Conservation (phyloP, 2,113 vertebrate species). For the Bubo scandiacus region DNA sequence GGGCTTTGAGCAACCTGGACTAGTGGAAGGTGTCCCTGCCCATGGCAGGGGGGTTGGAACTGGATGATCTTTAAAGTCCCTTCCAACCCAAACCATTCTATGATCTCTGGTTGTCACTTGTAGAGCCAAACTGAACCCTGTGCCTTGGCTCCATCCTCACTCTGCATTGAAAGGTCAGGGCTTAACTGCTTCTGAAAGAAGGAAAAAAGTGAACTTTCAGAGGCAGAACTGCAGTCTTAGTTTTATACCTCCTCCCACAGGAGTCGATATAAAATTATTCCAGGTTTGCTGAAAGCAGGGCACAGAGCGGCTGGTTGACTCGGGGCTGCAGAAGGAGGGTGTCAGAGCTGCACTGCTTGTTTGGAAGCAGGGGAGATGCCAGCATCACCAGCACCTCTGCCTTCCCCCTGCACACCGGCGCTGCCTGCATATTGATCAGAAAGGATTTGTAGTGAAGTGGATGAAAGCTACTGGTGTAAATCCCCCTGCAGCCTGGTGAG, state of each 20-base stretch:
- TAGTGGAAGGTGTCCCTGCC: no score
- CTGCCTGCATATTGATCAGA: background rate
- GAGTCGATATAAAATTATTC: background rate
- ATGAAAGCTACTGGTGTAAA: background rate
- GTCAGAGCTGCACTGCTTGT: background rate
- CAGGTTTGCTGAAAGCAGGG: background rate
- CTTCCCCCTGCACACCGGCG: background rate
- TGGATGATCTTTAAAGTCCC: no score
- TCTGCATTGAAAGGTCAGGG: background rate
- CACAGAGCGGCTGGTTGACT: background rate
- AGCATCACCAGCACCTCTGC: background rate
- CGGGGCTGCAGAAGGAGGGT: background rate
- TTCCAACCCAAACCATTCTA: no score
- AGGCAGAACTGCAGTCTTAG: background rate
- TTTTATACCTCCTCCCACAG: background rate
- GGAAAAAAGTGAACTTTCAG: background rate
- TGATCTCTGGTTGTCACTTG: background rate
- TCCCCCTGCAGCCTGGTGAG: background rate
- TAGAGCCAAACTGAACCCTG: background rate
- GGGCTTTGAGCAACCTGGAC: no score
- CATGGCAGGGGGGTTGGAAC: no score
- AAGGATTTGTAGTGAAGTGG: background rate
- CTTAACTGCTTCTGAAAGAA: background rate
- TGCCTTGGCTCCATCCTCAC: background rate
- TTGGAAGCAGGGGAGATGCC: background rate